These are phyloP conservation scores for Crepidodera aurea DNA, from an alignment of 2,888 invertebrate genomes.

Conservation along the genomic window DNA sequence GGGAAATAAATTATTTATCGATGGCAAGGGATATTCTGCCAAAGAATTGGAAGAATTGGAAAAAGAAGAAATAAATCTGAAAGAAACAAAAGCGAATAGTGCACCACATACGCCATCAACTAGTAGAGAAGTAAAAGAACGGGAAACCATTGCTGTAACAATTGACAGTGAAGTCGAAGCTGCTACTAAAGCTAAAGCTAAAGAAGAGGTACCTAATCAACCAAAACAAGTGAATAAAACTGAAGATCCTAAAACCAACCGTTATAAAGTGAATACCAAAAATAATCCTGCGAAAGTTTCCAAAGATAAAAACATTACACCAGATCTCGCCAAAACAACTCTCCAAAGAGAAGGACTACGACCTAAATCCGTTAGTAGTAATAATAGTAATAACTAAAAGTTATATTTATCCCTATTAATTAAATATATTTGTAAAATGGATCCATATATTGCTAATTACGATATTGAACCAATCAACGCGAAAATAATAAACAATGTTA, in stretches of 20 bases:
- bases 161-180: background rate
- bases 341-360: background rate
- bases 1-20: constrained; percentile 14
- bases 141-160: background rate
- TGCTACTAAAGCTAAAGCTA: background rate
- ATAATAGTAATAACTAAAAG: background rate
- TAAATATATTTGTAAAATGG: background rate
- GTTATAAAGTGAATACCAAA: background rate
- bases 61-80: background rate
- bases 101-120: constrained; percentile 4
- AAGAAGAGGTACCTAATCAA: background rate
- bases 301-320: background rate
- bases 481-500: too few species aligned
- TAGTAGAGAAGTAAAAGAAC: background rate
- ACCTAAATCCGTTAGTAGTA: background rate
- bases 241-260: background rate
- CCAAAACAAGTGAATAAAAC: background rate
- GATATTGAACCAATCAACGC: too few species aligned
- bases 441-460: too few species aligned
- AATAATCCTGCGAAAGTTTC: background rate
- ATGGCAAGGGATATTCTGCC: background rate
- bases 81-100: constrained; percentile 12
- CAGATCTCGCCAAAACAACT: background rate
- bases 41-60: background rate
- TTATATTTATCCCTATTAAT: background rate